These are phyloP conservation scores for Trachops cirrhosus DNA, from an alignment of 2,797 vertebrate species.

Conservation along the genomic window DNA sequence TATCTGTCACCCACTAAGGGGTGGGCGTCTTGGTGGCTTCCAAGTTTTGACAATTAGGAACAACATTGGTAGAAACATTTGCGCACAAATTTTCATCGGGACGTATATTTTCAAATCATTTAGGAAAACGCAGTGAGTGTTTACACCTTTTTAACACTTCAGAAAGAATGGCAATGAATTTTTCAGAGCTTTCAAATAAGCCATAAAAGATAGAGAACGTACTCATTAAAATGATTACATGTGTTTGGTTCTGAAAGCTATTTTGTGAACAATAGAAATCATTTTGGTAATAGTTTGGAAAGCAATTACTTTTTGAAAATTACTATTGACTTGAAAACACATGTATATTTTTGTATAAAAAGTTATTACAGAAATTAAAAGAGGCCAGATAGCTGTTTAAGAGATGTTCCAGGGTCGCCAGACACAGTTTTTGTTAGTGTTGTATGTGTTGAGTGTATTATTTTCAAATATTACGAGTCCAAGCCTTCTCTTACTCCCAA, in stretches of 20 bases:
- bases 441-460: not conserved
- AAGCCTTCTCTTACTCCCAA: not conserved
- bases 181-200: constrained; percentile 47
- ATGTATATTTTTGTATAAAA: constrained; percentile 23
- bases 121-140: not conserved
- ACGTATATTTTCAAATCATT: not conserved
- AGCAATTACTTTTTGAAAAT: constrained; percentile 42
- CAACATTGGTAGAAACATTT: not conserved
- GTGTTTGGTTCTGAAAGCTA: constrained; percentile 49
- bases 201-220: not conserved
- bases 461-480: not conserved
- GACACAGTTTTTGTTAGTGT: not conserved
- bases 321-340: constrained; percentile 45
- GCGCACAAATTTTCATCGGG: not conserved
- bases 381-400: constrained; percentile 10
- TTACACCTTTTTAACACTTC: not conserved
- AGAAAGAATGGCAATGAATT: not conserved
- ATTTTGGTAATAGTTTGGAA: constrained; percentile 54
- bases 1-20: not conserved
- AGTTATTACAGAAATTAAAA: not conserved
- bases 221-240: constrained; percentile 62
- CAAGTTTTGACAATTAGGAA: not conserved
- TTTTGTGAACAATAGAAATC: constrained; percentile 22
- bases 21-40: not conserved
- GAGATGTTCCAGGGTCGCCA: not conserved